Conservation (phyloP, 2,888 invertebrate species). For the Leucophenga montana region DNA sequence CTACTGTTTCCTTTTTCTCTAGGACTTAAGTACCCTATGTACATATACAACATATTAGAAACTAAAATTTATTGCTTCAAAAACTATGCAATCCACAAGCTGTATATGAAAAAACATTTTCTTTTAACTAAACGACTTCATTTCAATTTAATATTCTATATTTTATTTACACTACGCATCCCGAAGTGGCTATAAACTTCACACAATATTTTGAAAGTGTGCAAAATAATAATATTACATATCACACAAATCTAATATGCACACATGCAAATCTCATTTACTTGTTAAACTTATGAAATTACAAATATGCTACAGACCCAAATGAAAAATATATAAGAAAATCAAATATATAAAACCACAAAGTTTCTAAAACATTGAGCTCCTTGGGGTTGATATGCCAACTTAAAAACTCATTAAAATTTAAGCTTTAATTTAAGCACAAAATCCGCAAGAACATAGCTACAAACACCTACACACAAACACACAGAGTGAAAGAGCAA, state of each 20-base stretch:
- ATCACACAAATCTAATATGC: slow-evolving; percentile 2
- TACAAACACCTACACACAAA: no score
- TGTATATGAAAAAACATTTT: no score
- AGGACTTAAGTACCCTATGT: no score
- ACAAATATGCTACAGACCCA: background rate
- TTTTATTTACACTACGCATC: no score
- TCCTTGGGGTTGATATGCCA: slow-evolving; percentile 6
- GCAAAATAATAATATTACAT: background rate
- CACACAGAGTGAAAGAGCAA: background rate
- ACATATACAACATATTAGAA: no score
- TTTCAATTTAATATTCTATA: no score
- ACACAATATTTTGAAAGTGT: no score
- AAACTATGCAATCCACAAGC: no score
- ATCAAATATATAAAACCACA: background rate
- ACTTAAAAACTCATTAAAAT: slow-evolving; percentile 54
- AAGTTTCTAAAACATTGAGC: slow-evolving; percentile 1
- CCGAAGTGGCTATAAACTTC: no score
- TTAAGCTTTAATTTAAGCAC: slow-evolving; percentile 33
- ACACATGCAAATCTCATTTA: slow-evolving; percentile 3
- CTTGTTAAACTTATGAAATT: background rate
- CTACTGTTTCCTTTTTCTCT: no score
- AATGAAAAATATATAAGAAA: slow-evolving; percentile 24
- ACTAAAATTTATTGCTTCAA: no score
- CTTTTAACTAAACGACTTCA: no score
- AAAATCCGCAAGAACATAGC: slow-evolving; percentile 11